phyloP scores from a whole-genome alignment of 1,140 invertebrate species.

The Drosophila equinoxialis region DNA sequence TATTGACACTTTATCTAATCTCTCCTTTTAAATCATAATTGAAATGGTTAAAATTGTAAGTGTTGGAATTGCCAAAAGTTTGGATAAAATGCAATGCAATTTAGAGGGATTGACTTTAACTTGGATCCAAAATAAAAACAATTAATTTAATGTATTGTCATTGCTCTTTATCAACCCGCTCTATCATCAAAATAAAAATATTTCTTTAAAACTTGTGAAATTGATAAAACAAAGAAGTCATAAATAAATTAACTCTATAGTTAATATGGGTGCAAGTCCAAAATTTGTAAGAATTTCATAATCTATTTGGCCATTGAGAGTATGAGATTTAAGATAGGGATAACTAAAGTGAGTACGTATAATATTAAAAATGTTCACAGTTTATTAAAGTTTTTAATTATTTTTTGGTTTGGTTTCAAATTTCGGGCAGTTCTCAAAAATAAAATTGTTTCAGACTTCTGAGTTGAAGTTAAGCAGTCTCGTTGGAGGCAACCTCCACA shows the following conservation, averaged over 20 bases:
- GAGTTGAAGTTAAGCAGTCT: background rate
- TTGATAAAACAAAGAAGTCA: background rate
- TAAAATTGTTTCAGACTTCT: constrained; percentile 30
- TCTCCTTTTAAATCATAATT: too few species aligned
- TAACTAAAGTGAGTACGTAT: background rate
- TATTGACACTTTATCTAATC: too few species aligned
- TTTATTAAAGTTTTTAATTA: background rate
- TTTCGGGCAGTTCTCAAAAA: background rate
- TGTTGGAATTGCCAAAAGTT: too few species aligned
- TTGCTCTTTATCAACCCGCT: too few species aligned
- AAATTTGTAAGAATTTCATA: background rate
- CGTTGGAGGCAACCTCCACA: constrained; percentile 38
- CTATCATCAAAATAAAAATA: too few species aligned
- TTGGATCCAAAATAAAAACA: too few species aligned
- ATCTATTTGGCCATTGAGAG: background rate
- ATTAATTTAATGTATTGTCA: too few species aligned
- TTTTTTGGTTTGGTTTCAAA: constrained; percentile 39
- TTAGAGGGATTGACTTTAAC: background rate
- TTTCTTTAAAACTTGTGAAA: background rate
- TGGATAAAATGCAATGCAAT: too few species aligned
- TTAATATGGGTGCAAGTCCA: background rate
- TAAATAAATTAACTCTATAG: constrained; percentile 2
- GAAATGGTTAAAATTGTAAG: too few species aligned
- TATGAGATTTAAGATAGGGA: background rate
- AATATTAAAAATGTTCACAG: background rate